These are phyloP conservation scores for Procambarus virginalis DNA, from an alignment of 1,140 invertebrate species.

Conservation along the genomic window DNA sequence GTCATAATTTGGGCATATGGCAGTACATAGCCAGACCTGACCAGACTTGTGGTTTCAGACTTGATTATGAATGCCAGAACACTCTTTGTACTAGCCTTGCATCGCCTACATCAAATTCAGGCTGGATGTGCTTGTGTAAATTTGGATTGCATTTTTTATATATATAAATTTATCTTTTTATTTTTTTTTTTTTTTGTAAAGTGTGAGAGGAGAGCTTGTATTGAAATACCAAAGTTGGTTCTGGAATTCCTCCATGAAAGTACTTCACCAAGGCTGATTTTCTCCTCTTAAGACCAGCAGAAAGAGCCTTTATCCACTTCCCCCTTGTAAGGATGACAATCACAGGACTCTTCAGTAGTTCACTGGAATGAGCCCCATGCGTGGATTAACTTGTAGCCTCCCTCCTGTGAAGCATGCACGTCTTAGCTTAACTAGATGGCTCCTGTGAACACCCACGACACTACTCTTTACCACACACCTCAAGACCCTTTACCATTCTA, in stretches of 20 bases:
- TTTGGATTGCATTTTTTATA: background rate
- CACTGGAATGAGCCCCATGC: conserved; percentile 42
- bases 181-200: background rate
- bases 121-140: background rate
- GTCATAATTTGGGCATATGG: conserved; percentile 42
- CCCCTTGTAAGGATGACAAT: conserved; percentile 40
- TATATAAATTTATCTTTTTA: background rate
- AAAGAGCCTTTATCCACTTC: conserved; percentile 46
- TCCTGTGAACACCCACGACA: conserved; percentile 23
- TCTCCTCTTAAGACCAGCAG: conserved; percentile 42
- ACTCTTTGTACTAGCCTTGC: conserved; percentile 5
- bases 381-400: conserved; percentile 34
- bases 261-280: conserved; percentile 56
- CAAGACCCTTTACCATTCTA: conserved; percentile 1
- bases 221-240: conserved; percentile 38
- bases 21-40: conserved; percentile 26
- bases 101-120: background rate
- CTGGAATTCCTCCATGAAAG: conserved; percentile 37
- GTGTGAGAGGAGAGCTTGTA: background rate
- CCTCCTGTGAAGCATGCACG: conserved; percentile 59
- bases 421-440: conserved; percentile 25
- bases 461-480: conserved; percentile 22
- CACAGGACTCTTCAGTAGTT: conserved; percentile 28
- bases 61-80: conserved; percentile 39
- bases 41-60: conserved; percentile 43